Conservation (phyloP, 2,888 invertebrate genomes). For the Eustalomyia histrio region DNA sequence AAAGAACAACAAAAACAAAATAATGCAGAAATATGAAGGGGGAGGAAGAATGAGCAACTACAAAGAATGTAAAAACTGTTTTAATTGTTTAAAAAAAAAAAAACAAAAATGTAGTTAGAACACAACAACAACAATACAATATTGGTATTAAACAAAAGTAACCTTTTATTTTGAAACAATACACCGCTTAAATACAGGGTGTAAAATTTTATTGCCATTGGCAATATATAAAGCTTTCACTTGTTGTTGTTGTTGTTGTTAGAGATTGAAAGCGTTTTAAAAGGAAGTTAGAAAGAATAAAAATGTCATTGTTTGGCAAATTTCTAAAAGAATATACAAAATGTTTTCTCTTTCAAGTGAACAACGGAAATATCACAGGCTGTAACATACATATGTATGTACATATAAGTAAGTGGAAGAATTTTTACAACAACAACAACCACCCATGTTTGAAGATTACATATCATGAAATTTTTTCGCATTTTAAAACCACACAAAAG, state of each 20-base stretch:
- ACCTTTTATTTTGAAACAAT: slow-evolving; percentile 26
- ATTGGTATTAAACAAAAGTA: slow-evolving; percentile 52
- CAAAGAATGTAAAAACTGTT: slow-evolving; percentile 56
- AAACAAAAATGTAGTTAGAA: slow-evolving; percentile 40
- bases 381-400: no score
- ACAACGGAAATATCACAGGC: no score
- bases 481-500: no score
- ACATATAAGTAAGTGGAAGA: no score
- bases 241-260: neutral
- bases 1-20: slow-evolving; percentile 34
- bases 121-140: slow-evolving; percentile 19
- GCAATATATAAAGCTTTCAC: slow-evolving; percentile 38
- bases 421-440: no score
- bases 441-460: no score
- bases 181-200: slow-evolving; percentile 58
- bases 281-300: neutral
- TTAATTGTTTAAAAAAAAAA: slow-evolving; percentile 63
- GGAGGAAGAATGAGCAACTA: slow-evolving; percentile 32
- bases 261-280: slow-evolving; percentile 23
- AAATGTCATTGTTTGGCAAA: no score
- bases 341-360: no score
- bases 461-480: no score
- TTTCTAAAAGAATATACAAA: no score
- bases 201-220: slow-evolving; percentile 48
- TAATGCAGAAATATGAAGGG: slow-evolving; percentile 43